Evolutionary conservation across 1,140 invertebrate genomes (phyloP), one percentile per base, ranked within the genome.

Genomic region (Physella acuta): DNA sequence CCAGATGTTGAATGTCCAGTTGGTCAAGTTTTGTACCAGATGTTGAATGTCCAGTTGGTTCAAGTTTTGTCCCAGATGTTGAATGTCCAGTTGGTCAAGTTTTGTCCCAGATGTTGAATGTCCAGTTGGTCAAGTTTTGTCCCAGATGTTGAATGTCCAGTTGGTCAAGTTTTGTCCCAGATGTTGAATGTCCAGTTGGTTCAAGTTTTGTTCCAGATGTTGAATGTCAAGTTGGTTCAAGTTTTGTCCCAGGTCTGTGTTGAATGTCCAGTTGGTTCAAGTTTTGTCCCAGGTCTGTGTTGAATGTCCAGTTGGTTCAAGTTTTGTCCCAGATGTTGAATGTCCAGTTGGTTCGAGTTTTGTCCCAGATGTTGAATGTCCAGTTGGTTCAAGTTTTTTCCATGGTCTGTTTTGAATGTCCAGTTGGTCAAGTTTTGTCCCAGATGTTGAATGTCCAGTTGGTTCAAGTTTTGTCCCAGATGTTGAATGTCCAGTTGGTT

Each of bases 81-180:
- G n/a, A n/a, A 11, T 68, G 17, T 66, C 37, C 20, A 16, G 30
- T 20, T 44, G 20, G 20, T 39, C 39, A 44, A 8, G 20, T 44
- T 44, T 44, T 44, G 8, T 44, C 20, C 39, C 39, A 44, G n/a
- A n/a, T n/a, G n/a, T n/a, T n/a, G n/a, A n/a, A n/a, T n/a, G n/a
- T n/a, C n/a, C n/a, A n/a, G 79, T 84, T 58, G 76, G 76, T 78
- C 81, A 67, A 16, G n/a, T 24, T 20, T 39, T n/a, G n/a, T n/a
- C n/a, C n/a, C n/a, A n/a, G n/a, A n/a, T n/a, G n/a, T n/a, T n/a
- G n/a, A n/a, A 11, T 68, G 17, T 66, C 37, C 20, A 16, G 30
- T 20, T 44, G 20, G 20, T 39, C 39, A 44, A 8, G 20, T 44
- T 44, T 44, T 44, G 8, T 44, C 20, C 39, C 39, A 44, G n/a